Evolutionary conservation across 2,797 vertebrate species (phyloP), one percentile per base, ranked within the genome.

Genomic region (Hydrocynus forskahlii): DNA sequence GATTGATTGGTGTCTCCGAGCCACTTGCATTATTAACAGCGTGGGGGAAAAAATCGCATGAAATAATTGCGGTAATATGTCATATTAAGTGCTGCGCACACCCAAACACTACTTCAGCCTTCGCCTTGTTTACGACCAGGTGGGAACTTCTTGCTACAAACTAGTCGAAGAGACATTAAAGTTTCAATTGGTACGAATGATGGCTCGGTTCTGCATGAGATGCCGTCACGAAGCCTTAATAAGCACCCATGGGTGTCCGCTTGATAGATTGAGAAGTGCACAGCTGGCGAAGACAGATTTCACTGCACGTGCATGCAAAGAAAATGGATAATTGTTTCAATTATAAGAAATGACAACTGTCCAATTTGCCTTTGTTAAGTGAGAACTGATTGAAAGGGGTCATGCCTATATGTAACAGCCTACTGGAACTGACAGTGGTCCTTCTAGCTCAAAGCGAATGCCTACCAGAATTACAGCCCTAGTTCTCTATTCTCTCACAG

Each of bases 1-100:
- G 87, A 89, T 87, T 78, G 88, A 89, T 89, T 75, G 86, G 80
- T 81, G 78, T 87, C 85, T 84, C 78, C 17, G 71, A 82, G 78
- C 81, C 66, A 70, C 84, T 86, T 87, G 86, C 88, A 89, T 87
- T 88, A 89, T 87, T 88, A 88, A 35, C 35, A 35, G 35, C 35
- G 87, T 88, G 81, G 76, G 17, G 76, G 12, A 81, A 88, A 87
- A 86, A 12, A 12, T 8, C 7, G 45, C 80, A 81, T 81, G 79
- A 84, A 86, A 83, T 87, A 89, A 87, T 88, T 84, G 84, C 80
- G 38, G 85, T 81, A 81, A 86, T 88, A 80, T 80, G 86, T 89
- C 87, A 89, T 87, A 88, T 87, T 89, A 86, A 87, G 84, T 76
- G 81, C 85, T 29, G 79, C 72, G 63, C 60, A 60, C 74, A 84